A percentile compares a stretch with the other conserved stretches of the same genome.
Conservation (phyloP, 2,113 vertebrate genomes). For the Neogale vison region DNA sequence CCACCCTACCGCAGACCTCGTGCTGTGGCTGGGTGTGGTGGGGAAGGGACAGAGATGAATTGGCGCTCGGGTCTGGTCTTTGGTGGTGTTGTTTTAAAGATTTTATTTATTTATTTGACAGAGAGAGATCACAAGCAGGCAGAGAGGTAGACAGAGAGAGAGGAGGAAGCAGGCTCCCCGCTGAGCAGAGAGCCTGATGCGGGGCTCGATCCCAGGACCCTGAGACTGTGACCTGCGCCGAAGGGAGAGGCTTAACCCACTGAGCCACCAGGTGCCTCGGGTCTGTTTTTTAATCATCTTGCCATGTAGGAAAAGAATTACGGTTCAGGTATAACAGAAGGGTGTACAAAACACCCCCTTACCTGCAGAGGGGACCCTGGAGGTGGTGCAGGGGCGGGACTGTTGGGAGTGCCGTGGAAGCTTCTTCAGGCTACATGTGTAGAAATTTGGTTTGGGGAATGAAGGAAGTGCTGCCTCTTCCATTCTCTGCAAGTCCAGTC, state of each 20-base stretch:
- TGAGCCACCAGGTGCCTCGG: too few relatives aligned
- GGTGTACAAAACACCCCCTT: not conserved
- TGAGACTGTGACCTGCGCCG: too few relatives aligned
- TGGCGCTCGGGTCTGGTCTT: not conserved
- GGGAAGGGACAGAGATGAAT: not conserved
- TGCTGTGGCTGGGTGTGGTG: not conserved
- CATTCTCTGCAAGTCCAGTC: not conserved
- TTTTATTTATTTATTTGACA: too few relatives aligned
- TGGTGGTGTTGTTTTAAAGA: too few relatives aligned
- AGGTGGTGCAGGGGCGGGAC: not conserved
- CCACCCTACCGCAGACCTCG: not conserved
- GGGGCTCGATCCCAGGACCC: too few relatives aligned
- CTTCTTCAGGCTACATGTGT: not conserved
- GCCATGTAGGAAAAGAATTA: not conserved
- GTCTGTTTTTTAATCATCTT: not conserved
- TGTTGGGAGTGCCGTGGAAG: not conserved
- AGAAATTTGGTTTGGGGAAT: not conserved
- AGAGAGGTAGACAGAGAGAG: too few relatives aligned
- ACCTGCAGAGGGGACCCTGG: not conserved
- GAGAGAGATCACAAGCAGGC: too few relatives aligned
- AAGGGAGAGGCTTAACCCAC: too few relatives aligned
- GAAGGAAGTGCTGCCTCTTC: not conserved
- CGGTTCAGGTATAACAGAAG: not conserved
- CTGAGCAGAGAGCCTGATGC: too few relatives aligned
- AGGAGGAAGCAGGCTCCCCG: too few relatives aligned